A percentile compares a stretch with the other conserved stretches of the same genome.
Conservation (phyloP, 2,888 invertebrate genomes). For the Platerodrilus igneus region DNA sequence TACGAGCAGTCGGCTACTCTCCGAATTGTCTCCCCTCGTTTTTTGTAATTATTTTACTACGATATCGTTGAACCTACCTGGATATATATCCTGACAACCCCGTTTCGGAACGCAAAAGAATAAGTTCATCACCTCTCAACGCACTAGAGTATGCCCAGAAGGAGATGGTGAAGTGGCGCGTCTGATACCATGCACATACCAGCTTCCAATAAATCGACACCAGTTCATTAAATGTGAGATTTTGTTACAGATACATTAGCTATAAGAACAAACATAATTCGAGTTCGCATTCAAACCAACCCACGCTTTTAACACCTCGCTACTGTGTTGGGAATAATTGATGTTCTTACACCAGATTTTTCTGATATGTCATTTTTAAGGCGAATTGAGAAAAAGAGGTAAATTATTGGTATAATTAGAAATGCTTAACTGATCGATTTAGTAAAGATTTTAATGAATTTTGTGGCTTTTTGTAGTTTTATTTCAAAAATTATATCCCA, state of each 20-base stretch:
- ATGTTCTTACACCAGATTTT: conserved; percentile 32
- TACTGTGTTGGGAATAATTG: conserved; percentile 38
- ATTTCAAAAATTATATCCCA: no score
- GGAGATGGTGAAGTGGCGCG: conserved; percentile 26
- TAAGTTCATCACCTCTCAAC: no score
- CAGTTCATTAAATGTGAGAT: conserved; percentile 45
- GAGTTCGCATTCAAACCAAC: conserved; percentile 36
- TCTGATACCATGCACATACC: conserved; percentile 35
- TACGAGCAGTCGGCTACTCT: conserved; percentile 31
- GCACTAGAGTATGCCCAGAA: conserved; percentile 25
- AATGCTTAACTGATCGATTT: no score
- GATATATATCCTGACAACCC: no score
- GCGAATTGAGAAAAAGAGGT: no score
- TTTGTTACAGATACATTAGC: conserved; percentile 45
- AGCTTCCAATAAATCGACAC: conserved; percentile 31
- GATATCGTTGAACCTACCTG: no score
- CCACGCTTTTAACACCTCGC: conserved; percentile 44
- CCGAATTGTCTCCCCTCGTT: conserved; percentile 27
- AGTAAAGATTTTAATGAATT: no score
- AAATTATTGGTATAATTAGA: no score
- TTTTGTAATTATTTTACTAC: conserved; percentile 38
- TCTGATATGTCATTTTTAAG: conserved; percentile 25
- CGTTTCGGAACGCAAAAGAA: no score
- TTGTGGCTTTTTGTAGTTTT: no score
- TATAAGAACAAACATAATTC: conserved; percentile 45